Base-by-base conservation (phyloP, 1,140 invertebrate genomes). In the Drosophila subobscura region DNA sequence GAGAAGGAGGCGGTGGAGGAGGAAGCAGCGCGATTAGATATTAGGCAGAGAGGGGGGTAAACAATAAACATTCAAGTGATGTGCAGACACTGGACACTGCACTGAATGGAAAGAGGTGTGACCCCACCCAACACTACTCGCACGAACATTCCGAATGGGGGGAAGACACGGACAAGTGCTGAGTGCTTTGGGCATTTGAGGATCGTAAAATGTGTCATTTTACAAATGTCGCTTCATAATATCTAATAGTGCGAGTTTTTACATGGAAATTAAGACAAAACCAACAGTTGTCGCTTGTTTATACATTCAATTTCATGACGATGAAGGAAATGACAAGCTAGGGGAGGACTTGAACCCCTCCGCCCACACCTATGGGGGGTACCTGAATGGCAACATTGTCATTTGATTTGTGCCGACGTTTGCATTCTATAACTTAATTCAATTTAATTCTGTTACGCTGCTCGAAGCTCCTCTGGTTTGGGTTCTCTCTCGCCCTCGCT, bases 331-430 rank as follows among this genome's bases (percentile, higher is more conserved):
- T 51, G 7, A 22, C 45, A 40, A 44, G 52, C 7, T 8, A 33
- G 27, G 16, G 51, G 42, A 46, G 53, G 23, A 27, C 58, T 54
- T 72, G 61, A 46, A 46, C 52, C 12, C 56, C 37, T 16, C 16
- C 42, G 27, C n/a, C 33, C 29, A 10, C 37, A 41, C n/a, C 33
- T 14, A 6, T 23, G 45, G 12, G 27, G 57, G 20, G 57, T 49
- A 33, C 56, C 20, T 50, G 56, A 53, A 50, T 37, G 23, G 25
- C 54, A 75, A 81, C 60, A 68, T 73, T 88, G 73, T 81, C 65
- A 88, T 86, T 85, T 86, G 77, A 81, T 86, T 85, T 81, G 77
- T 70, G 81, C 77, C 81, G 73, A 85, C 80, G 80, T 64, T 85
- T 85, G 80, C 83, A 88, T 66, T 85, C 70, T 49, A 65, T 77